Percentiles rank a stretch among this genome's conserved stretches.
These are phyloP conservation scores for Eulemur rubriventer DNA, from an alignment of 2,797 vertebrate species.

Conservation along the genomic window DNA sequence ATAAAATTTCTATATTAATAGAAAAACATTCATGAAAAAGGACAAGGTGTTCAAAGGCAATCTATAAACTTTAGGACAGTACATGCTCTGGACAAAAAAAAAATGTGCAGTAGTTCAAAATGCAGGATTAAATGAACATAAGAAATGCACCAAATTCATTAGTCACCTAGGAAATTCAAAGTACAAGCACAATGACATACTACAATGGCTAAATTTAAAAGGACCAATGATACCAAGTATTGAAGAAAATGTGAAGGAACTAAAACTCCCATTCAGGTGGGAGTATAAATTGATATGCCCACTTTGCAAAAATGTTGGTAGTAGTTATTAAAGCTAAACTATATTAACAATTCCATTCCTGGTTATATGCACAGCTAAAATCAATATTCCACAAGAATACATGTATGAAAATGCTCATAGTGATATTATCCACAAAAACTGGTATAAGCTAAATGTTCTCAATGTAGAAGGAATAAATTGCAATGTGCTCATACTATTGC, in stretches of 20 bases:
- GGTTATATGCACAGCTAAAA: neutral
- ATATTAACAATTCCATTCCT: neutral
- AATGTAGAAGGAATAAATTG: neutral
- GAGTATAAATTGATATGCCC: neutral
- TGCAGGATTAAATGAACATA: neutral
- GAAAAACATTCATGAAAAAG: neutral
- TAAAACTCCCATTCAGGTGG: neutral
- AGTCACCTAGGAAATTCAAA: neutral
- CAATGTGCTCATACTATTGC: neutral
- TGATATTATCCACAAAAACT: constrained; percentile 24
- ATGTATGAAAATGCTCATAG: neutral
- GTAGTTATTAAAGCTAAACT: neutral
- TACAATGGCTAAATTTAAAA: neutral
- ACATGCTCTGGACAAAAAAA: neutral
- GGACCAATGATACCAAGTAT: neutral
- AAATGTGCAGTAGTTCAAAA: neutral
- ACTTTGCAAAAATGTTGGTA: neutral
- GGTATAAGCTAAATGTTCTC: neutral
- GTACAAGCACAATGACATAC: neutral
- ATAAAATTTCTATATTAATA: too few species aligned
- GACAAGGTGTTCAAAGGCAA: neutral
- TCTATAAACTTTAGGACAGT: neutral
- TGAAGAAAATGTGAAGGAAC: neutral
- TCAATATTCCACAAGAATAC: neutral
- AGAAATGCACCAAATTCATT: neutral